A percentile compares a stretch with the other conserved stretches of the same genome.
phyloP scores from a whole-genome alignment of 1,140 invertebrate species.

The Holotrichia oblita region DNA sequence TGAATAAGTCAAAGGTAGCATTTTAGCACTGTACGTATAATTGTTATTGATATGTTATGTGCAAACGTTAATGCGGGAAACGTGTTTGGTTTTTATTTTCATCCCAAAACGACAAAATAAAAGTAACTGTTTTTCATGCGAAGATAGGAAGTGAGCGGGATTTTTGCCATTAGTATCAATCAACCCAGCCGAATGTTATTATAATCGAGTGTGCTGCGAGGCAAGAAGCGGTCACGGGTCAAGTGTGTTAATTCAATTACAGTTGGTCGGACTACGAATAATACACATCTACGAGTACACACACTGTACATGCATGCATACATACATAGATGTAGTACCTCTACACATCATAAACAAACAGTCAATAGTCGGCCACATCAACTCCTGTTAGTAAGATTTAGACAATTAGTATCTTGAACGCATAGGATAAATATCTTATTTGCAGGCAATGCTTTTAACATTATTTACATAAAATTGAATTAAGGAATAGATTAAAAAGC shows the following conservation, averaged over 20 bases:
- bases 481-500: background rate
- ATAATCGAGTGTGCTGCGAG: conserved; percentile 38
- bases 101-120: background rate
- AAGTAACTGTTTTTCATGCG: conserved; percentile 26
- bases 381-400: conserved; percentile 6
- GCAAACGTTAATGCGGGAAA: conserved; percentile 27
- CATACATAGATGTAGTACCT: background rate
- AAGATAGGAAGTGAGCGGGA: conserved; percentile 36
- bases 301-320: background rate
- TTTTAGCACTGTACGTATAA: conserved; percentile 33
- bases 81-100: conserved; percentile 25
- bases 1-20: conserved; percentile 7
- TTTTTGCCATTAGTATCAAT: conserved; percentile 39
- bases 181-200: conserved; percentile 37
- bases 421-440: background rate
- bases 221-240: conserved; percentile 36
- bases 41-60: conserved; percentile 15
- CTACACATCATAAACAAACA: background rate
- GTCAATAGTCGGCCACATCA: conserved; percentile 28
- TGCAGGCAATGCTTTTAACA: background rate
- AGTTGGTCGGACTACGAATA: conserved; percentile 8
- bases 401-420: conserved; percentile 7
- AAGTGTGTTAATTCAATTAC: conserved; percentile 40
- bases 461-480: conserved; percentile 2
- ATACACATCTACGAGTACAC: background rate